Evolutionary conservation across 1,140 invertebrate species (phyloP), one percentile per base, ranked within the genome.

Genomic region (Eumeta japonica): DNA sequence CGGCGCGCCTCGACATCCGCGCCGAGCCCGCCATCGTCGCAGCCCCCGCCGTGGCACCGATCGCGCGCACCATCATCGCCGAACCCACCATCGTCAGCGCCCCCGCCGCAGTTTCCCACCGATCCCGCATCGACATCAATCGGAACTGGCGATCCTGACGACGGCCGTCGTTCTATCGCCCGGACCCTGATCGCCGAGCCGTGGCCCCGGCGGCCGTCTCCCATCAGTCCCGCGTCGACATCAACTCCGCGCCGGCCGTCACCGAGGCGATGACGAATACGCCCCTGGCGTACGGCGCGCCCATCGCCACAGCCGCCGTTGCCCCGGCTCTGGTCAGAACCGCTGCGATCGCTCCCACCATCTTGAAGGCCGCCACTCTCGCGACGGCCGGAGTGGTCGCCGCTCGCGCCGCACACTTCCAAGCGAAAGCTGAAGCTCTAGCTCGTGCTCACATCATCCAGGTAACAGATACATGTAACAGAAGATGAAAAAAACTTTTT

Each of bases 381-480:
- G 72, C 75, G 45, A 76, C 74, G 12, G 58, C 68, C 37, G 75
- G 74, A 20, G 74, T 76, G 1, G 67, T 76, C 35, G 64, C 75
- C 12, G 76, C 77, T 19, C 52, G 70, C 35, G 61, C 70, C 36
- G 72, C 72, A 11, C 72, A 76, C 52, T 66, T 53, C 52, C 52
- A 59, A 31, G 65, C 71, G 31, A 70, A 70, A 48, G 62, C 66
- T 17, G n/a, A n/a, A n/a, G n/a, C n/a, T n/a, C n/a, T n/a, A n/a
- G n/a, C n/a, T n/a, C n/a, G n/a, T n/a, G n/a, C n/a, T n/a, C n/a
- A n/a, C n/a, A n/a, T n/a, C n/a, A n/a, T n/a, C n/a, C n/a, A n/a
- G n/a, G n/a, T n/a, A n/a, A n/a, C n/a, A n/a, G n/a, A n/a, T n/a
- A n/a, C n/a, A n/a, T n/a, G n/a, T n/a, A n/a, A n/a, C n/a, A n/a